phyloP scores from a whole-genome alignment of 2,797 vertebrate genomes.

The Picus viridis region DNA sequence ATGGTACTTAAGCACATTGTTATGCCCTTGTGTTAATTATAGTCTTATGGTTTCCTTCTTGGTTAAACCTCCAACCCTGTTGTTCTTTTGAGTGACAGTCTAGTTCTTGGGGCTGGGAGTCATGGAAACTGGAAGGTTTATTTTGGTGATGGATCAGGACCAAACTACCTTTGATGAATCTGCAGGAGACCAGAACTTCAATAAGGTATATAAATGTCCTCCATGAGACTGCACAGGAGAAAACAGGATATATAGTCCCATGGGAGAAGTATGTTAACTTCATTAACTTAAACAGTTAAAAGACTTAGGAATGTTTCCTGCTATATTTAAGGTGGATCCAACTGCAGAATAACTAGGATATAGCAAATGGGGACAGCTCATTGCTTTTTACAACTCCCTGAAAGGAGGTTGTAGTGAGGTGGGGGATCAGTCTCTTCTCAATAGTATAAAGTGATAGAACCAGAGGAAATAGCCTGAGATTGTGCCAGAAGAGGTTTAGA shows the following conservation, averaged over 20 bases:
- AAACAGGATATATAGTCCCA: background rate
- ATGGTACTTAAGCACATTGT: background rate
- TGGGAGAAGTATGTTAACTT: background rate
- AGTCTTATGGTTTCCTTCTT: background rate
- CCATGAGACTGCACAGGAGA: background rate
- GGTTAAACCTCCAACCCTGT: background rate
- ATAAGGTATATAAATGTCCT: background rate
- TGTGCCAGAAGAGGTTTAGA: too few relatives aligned
- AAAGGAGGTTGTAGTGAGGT: too few relatives aligned
- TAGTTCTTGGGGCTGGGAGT: background rate
- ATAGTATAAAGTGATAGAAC: too few relatives aligned
- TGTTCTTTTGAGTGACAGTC: background rate
- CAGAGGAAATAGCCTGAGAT: too few relatives aligned
- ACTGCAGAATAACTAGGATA: too few relatives aligned
- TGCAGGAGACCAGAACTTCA: background rate
- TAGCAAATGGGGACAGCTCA: too few relatives aligned
- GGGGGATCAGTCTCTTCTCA: too few relatives aligned
- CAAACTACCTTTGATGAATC: background rate
- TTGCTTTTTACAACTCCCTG: too few relatives aligned
- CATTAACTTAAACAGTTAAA: background rate
- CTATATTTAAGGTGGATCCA: too few relatives aligned
- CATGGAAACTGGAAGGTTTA: background rate
- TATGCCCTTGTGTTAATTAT: constrained; percentile 49
- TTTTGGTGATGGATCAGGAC: background rate
- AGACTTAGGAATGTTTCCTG: background rate